A percentile compares a stretch with the other conserved stretches of the same genome.
Evolutionary conservation across 2,888 invertebrate species (phyloP).

Genomic region (Drosophila formosana): DNA sequence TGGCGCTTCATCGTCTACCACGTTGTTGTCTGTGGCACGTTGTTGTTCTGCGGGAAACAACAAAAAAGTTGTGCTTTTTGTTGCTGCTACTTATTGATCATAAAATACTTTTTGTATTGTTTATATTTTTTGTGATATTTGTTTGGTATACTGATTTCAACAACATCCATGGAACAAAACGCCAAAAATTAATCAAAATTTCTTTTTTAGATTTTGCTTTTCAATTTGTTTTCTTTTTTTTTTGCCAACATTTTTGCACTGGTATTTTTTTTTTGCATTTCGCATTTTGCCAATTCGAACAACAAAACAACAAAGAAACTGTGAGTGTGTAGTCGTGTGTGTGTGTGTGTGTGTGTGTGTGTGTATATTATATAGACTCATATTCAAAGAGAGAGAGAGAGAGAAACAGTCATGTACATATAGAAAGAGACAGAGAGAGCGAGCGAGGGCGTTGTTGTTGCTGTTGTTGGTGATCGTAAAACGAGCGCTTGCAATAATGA

Average conservation of each 20-base stretch:
- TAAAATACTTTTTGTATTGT: slow-evolving; percentile 37
- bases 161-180: slow-evolving; percentile 80
- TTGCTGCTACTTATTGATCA: slow-evolving; percentile 62
- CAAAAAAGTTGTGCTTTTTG: slow-evolving; percentile 73
- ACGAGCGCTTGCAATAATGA: slow-evolving; percentile 17
- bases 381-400: slow-evolving; percentile 28
- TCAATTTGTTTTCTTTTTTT: slow-evolving; percentile 42
- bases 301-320: slow-evolving; percentile 75
- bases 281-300: slow-evolving; percentile 67
- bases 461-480: slow-evolving; percentile 35
- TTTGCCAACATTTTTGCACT: slow-evolving; percentile 50
- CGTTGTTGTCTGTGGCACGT: slow-evolving; percentile 60
- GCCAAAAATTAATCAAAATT: slow-evolving; percentile 77
- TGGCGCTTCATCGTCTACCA: slow-evolving; percentile 4
- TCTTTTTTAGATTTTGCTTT: slow-evolving; percentile 43
- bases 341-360: slow-evolving; percentile 25
- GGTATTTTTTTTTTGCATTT: slow-evolving; percentile 45
- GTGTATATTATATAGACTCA: slow-evolving; percentile 8
- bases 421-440: slow-evolving; percentile 14
- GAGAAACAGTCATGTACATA: slow-evolving; percentile 28
- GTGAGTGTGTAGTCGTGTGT: slow-evolving; percentile 33
- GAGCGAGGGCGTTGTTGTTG: slow-evolving; percentile 36
- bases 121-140: slow-evolving; percentile 42
- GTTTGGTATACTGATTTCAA: slow-evolving; percentile 61
- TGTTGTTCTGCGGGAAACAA: slow-evolving; percentile 70